phyloP scores from a whole-genome alignment of 2,888 invertebrate species.

The Eurois occulta region DNA sequence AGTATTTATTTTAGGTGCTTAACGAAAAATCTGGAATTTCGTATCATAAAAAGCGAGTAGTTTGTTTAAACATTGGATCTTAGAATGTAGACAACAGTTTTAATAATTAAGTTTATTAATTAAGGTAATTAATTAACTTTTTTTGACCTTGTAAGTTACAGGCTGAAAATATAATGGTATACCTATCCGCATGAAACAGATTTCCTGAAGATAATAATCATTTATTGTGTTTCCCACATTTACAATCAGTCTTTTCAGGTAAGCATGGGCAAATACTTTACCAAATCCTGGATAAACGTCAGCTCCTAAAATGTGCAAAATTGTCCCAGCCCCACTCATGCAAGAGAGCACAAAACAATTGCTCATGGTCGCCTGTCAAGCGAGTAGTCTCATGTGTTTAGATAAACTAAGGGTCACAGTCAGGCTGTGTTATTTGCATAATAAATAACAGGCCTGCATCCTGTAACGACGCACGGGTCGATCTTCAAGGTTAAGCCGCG shows the following conservation, averaged over 20 bases:
- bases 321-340: not conserved
- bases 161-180: not conserved
- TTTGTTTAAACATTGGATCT: constrained; percentile 13
- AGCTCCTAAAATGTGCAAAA: constrained; percentile 16
- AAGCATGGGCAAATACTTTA: not conserved
- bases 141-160: not conserved
- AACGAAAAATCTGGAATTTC: constrained; percentile 7
- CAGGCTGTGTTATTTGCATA: constrained; percentile 31
- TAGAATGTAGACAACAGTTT: not conserved
- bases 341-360: constrained; percentile 15
- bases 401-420: constrained; percentile 2
- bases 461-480: not conserved
- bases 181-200: not conserved
- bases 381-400: constrained; percentile 25
- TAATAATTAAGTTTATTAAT: not conserved
- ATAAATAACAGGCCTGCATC: constrained; percentile 27
- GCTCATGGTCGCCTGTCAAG: constrained; percentile 30
- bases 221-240: not conserved
- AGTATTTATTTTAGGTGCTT: constrained; percentile 15
- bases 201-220: constrained; percentile 3
- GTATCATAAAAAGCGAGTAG: not conserved
- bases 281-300: not conserved
- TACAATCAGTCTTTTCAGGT: not conserved
- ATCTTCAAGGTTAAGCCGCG: too few species aligned
- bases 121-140: too few species aligned